A percentile compares a stretch with the other conserved stretches of the same genome.
phyloP scores from a whole-genome alignment of 2,113 vertebrate genomes.

The Varanus salvator region DNA sequence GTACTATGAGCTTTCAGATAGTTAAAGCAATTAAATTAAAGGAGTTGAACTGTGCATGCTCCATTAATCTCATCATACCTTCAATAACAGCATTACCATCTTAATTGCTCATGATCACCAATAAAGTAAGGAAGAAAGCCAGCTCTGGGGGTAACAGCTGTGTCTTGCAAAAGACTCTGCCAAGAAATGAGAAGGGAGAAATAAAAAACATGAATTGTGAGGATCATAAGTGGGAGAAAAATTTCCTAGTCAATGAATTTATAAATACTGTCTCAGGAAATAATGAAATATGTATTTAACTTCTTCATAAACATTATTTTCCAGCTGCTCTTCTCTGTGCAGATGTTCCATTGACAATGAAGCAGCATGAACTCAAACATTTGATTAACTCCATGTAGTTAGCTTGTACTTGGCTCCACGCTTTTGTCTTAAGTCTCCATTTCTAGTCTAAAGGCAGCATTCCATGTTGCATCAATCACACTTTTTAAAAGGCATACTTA shows the following conservation, averaged over 20 bases:
- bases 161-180: background rate
- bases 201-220: background rate
- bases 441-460: background rate
- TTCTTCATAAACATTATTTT: background rate
- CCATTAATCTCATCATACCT: constrained; percentile 6
- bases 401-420: background rate
- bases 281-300: constrained; percentile 13
- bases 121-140: background rate
- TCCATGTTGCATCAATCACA: background rate
- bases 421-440: fast-evolving
- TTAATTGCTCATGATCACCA: constrained; percentile 40
- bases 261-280: background rate
- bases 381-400: background rate
- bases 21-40: constrained; percentile 7
- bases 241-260: background rate
- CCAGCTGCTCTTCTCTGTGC: background rate
- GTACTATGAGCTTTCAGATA: constrained; percentile 29
- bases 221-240: fast-evolving
- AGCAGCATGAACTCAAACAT: background rate
- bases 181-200: background rate
- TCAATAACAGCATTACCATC: constrained; percentile 11
- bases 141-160: background rate
- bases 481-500: background rate
- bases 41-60: background rate
- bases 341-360: background rate